Evolutionary conservation across 2,797 vertebrate species (phyloP), one percentile per base, ranked within the genome.

Genomic region (Ceyx erithaca): DNA sequence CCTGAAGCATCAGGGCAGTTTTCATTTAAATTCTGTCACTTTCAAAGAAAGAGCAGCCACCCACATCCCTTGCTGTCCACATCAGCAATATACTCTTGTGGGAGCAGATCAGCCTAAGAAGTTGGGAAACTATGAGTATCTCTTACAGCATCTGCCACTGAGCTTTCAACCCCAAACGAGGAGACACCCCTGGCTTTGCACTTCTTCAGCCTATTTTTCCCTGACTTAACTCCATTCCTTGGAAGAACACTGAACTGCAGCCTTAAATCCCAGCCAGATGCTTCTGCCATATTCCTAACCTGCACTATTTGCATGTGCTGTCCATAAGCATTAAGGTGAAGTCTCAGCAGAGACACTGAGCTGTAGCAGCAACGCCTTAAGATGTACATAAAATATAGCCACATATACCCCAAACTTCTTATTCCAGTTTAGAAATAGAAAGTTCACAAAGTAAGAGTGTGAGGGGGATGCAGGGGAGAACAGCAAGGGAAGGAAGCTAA

Each of bases 401-500:
- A 85, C 51, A n/a, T 3, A 30, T 2, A 45, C 11, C 51, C 45
- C 43, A 54, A 69, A 40, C 37, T 46, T 75, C 64, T 40, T 16
- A 57, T 5, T 57, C 31, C 41, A 54, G 33, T 16, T 68, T n/a
- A 85, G 79, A 87, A 73, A 20, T 3, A 54, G 30, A 90, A 62
- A 67, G 54, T 37, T 28, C 61, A 21, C 70, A 35, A 43, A 55
- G 48, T 23, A 79, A 7, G 64, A 73, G 73, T 6, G 71, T 51
- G 40, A 88, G 75, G 1, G 72, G 58, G 93, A 77, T 69, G 59
- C 57, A 51, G 46, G 23, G 31, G 64, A 94, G 54, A 94, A 85
- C 62, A 82, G 72, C 64, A 55, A 55, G 87, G 91, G 93, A 94
- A 95, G 92, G 90, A 94, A 95, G 33, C 84, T 68, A 54, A 91